Evolutionary conservation across 2,888 invertebrate genomes (phyloP), one percentile per base, ranked within the genome.

Genomic region (Thysanoteuthis rhombus): DNA sequence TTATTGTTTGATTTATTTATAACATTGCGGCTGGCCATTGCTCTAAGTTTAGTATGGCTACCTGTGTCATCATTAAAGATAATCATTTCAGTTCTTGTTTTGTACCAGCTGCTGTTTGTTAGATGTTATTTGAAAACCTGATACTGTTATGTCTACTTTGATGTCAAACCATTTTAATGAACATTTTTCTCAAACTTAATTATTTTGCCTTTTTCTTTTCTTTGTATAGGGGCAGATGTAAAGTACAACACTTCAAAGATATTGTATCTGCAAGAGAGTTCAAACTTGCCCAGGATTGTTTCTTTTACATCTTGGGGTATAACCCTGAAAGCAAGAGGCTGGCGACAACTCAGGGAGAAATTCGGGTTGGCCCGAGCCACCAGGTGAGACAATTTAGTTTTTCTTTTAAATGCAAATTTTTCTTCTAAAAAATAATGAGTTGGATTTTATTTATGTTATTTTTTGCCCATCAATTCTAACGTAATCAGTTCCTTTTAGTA

Each of bases 301-400:
- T 97, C 96, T 98, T 97, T 97, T 97, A 97, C 96, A 97, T 97
- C 93, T 97, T 97, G 95, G 97, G 97, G 94, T 97, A 97, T 95
- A 97, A 97, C 95, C 97, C 97, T 90, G 97, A 97, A 96, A 97
- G 97, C 94, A 97, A 97, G 96, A 97, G 96, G 95, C 97, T 98
- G 97, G 97, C 97, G 95, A 97, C 97, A 95, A 97, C 97, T 94
- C 97, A 97, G 97, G 98, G 97, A 94, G 97, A 98, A 96, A 98
- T 98, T 95, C 97, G 98, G 96, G 97, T 98, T 94, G 98, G 98
- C 95, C 97, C 97, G 95, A 97, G 97, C 96, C 97, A 97, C 96
- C 98, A 98, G 97, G 98, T 96, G 94, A 92, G 92, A 40, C 45
- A 22, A 45, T 45, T 5, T 42, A n/a, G n/a, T 36, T 52, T n/a